These are phyloP conservation scores for Ichneumoninae sp. DNA, from an alignment of 2,888 invertebrate genomes.

Conservation along the genomic window DNA sequence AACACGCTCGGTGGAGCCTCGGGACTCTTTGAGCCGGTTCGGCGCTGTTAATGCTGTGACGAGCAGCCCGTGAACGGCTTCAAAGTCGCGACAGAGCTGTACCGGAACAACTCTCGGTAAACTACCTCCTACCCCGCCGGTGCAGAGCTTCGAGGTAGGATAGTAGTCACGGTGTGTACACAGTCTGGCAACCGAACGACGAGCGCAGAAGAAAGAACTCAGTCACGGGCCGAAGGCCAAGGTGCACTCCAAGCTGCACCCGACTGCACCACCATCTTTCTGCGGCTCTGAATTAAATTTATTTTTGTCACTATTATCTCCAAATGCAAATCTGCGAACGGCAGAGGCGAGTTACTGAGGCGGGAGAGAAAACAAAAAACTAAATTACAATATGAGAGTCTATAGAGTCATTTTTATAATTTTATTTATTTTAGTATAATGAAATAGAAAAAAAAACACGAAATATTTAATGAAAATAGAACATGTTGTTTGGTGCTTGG, in stretches of 20 bases:
- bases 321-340: no score
- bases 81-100: conserved; percentile 62
- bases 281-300: neutral
- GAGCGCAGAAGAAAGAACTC: conserved; percentile 2
- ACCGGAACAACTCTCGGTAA: conserved; percentile 58
- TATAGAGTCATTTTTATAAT: neutral
- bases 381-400: no score
- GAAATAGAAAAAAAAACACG: neutral
- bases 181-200: neutral
- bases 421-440: neutral
- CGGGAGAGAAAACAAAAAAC: no score
- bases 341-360: no score
- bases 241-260: neutral
- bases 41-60: conserved; percentile 64
- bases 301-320: neutral
- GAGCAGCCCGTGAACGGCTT: conserved; percentile 67
- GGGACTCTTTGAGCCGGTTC: conserved; percentile 66
- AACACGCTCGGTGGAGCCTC: conserved; percentile 26
- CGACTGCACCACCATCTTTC: neutral
- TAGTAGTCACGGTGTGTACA: conserved; percentile 35
- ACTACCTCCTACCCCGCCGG: neutral
- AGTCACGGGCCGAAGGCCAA: neutral
- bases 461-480: neutral
- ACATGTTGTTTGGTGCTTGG: no score
- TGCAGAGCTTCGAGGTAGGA: neutral